A percentile compares a stretch with the other conserved stretches of the same genome.
Evolutionary conservation across 1,140 invertebrate species (phyloP).

Genomic region (Lasaia peninsularis): DNA sequence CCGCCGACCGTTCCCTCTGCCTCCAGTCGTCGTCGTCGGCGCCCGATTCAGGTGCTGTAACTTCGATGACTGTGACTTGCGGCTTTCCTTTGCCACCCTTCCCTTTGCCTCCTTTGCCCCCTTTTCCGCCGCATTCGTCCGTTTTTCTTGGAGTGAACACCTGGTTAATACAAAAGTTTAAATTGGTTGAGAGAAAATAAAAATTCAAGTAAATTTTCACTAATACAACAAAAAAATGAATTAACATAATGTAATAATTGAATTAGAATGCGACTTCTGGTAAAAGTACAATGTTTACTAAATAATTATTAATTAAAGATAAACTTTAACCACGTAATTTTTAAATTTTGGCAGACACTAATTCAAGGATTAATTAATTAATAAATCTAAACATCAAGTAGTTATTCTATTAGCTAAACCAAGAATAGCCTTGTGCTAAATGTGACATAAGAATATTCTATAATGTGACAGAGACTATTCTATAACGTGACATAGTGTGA

Average conservation of each 20-base stretch:
- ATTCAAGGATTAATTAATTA: too few species aligned
- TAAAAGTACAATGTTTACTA: too few species aligned
- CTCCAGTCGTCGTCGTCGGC: constrained; percentile 45
- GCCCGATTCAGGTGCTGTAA: constrained; percentile 43
- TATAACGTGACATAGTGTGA: too few species aligned
- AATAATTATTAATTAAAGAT: too few species aligned
- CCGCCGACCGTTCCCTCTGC: constrained; percentile 41
- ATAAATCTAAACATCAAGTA: too few species aligned
- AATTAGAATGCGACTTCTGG: background rate
- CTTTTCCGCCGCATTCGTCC: constrained; percentile 80
- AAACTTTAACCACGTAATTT: too few species aligned
- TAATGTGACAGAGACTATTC: too few species aligned
- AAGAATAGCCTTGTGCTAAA: too few species aligned
- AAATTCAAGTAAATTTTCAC: background rate
- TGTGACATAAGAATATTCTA: too few species aligned
- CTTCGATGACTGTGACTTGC: constrained; percentile 78
- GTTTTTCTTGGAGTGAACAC: constrained; percentile 72
- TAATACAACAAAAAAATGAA: background rate
- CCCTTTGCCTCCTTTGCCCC: constrained; percentile 80
- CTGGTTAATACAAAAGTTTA: constrained; percentile 31
- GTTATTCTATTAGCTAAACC: too few species aligned
- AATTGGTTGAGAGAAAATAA: background rate
- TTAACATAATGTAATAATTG: background rate
- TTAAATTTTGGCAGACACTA: too few species aligned
- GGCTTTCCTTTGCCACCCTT: constrained; percentile 81